Evolutionary conservation across 2,797 vertebrate genomes (phyloP), one percentile per base, ranked within the genome.

Genomic region (Xenentodon cancila): DNA sequence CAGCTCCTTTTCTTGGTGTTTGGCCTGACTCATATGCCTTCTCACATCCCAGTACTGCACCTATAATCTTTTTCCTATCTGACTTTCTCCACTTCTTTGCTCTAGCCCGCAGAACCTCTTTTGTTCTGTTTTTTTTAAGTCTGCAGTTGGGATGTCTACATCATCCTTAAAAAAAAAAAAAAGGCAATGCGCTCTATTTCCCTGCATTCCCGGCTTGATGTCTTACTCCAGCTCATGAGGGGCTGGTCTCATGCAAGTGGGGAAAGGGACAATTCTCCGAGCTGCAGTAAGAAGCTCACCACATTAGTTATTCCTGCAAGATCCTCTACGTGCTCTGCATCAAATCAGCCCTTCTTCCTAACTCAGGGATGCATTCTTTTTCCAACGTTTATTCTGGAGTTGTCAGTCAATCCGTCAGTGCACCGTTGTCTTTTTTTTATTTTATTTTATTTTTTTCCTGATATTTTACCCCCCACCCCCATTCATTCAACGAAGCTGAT

Each of bases 181-280:
- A 68, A 52, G 50, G 59, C 63, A 51, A 18, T 34, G 57, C 48
- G 25, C 65, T 80, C 30, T 21, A 58, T 54, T 52, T 52, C 53
- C 72, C 60, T 60, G 55, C 75, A 64, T 60, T 56, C 59, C n/a
- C 51, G 64, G 48, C 50, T 75, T 84, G 79, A 86, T 75, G 78
- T 87, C 84, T 89, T 73, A 69, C 71, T 86, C 76, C 40, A 48
- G 59, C 77, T 68, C 71, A 69, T 3, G 25, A 67, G 57, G 20
- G 46, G 27, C 57, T 66, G 52, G 50, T 70, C 79, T 84, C 48
- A 71, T 73, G 59, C 72, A 84, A 77, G 77, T 68, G 67, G 58
- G 68, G 60, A 74, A 67, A 52, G 68, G 74, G 63, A 72, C 77
- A 69, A 73, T 34, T 85, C 59, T 78, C 44, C 37, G 64, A 79